phyloP scores from a whole-genome alignment of 1,140 invertebrate species.

The Drosophila kanapiae region DNA sequence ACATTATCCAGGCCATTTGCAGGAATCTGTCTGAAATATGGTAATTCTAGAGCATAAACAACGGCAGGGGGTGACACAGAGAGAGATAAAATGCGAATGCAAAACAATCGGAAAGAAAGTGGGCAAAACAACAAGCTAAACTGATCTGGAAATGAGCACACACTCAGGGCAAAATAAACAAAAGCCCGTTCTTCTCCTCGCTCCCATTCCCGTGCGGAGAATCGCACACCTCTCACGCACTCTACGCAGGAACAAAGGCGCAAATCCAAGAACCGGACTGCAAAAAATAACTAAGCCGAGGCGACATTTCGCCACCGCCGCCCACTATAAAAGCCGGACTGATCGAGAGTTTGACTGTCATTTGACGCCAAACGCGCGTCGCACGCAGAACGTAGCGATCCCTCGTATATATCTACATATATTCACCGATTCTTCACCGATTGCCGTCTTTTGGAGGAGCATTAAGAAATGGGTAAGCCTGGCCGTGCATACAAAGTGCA shows the following conservation, averaged over 20 bases:
- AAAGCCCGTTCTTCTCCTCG: constrained; percentile 27
- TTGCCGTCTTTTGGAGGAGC: constrained; percentile 31
- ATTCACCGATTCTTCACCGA: constrained; percentile 26
- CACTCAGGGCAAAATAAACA: constrained; percentile 28
- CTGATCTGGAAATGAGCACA: constrained; percentile 76
- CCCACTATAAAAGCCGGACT: constrained; percentile 73
- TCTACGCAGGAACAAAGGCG: constrained; percentile 80
- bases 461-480: constrained; percentile 76
- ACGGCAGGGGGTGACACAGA: constrained; percentile 35
- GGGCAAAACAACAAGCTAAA: constrained; percentile 46
- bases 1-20: constrained; percentile 31
- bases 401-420: constrained; percentile 4
- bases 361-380: constrained; percentile 76
- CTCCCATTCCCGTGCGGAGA: constrained; percentile 29
- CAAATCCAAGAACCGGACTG: constrained; percentile 73
- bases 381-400: constrained; percentile 32
- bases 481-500: constrained; percentile 69
- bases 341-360: constrained; percentile 64
- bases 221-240: constrained; percentile 69
- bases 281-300: constrained; percentile 35
- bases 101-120: constrained; percentile 76
- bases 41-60: constrained; percentile 74
- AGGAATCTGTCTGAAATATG: constrained; percentile 55
- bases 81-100: constrained; percentile 48
- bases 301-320: constrained; percentile 28